These are phyloP conservation scores for Sebastes hubbsi DNA, from an alignment of 2,797 vertebrate genomes.

Conservation along the genomic window DNA sequence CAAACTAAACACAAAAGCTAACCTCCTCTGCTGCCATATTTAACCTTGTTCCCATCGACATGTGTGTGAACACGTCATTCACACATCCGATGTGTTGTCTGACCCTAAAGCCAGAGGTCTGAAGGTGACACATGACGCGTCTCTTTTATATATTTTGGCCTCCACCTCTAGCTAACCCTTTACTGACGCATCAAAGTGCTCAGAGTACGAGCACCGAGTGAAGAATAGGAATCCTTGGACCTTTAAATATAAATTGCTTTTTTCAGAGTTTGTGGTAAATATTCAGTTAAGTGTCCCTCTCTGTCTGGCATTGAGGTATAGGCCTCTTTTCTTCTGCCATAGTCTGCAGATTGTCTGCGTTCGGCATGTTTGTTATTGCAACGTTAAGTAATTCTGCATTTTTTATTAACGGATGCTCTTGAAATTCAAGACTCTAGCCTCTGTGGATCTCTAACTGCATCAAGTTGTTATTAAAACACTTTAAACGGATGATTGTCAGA, in stretches of 20 bases:
- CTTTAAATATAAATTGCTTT: background rate
- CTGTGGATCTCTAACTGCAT: background rate
- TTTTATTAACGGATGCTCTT: background rate
- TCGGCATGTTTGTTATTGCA: background rate
- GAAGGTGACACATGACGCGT: background rate
- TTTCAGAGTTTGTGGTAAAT: background rate
- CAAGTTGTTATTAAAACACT: slow-evolving; percentile 1
- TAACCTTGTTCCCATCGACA: slow-evolving; percentile 1
- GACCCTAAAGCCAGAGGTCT: slow-evolving; percentile 20
- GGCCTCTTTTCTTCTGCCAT: background rate
- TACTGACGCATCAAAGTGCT: background rate
- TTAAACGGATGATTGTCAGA: background rate
- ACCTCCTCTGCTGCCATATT: background rate
- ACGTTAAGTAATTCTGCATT: background rate
- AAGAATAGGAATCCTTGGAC: background rate
- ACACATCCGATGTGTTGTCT: slow-evolving; percentile 49
- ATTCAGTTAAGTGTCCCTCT: background rate
- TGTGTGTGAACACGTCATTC: slow-evolving; percentile 14
- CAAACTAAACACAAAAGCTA: background rate
- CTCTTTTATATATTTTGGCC: slow-evolving; percentile 8
- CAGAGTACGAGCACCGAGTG: background rate
- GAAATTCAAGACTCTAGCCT: background rate
- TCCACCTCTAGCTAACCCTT: background rate
- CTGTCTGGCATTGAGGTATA: background rate
- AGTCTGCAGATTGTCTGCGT: background rate